Evolutionary conservation across 1,140 invertebrate genomes (phyloP).

Genomic region (Laodelphax striatellus): DNA sequence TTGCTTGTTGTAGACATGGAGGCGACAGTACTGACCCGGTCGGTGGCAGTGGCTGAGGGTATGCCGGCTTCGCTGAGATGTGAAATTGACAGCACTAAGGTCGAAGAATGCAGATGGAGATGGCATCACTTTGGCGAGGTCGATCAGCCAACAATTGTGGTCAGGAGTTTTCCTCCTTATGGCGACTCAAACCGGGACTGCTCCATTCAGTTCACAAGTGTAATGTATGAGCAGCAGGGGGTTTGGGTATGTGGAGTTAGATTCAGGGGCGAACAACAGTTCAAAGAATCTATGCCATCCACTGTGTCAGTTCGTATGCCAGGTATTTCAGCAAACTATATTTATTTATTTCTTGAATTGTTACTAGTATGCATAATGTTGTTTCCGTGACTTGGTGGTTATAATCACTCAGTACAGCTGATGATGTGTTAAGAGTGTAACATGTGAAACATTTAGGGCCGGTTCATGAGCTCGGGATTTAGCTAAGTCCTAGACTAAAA

Average conservation of each 20-base stretch:
- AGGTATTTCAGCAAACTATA: neutral
- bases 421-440: no score
- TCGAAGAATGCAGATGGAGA: neutral
- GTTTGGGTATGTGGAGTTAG: neutral
- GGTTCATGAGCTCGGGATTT: no score
- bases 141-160: neutral
- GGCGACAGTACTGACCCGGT: neutral
- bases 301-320: neutral
- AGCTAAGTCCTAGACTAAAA: no score
- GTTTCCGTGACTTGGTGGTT: no score
- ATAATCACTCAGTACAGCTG: no score
- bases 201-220: neutral
- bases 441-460: no score
- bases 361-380: no score
- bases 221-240: neutral
- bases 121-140: neutral
- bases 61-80: neutral
- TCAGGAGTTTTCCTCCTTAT: neutral
- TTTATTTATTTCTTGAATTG: no score
- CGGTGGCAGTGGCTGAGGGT: neutral
- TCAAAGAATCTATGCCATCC: neutral
- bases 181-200: neutral
- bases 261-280: neutral
- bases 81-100: neutral
- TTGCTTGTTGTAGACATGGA: neutral